phyloP scores from a whole-genome alignment of 2,113 vertebrate genomes.

The Elephas maximus region DNA sequence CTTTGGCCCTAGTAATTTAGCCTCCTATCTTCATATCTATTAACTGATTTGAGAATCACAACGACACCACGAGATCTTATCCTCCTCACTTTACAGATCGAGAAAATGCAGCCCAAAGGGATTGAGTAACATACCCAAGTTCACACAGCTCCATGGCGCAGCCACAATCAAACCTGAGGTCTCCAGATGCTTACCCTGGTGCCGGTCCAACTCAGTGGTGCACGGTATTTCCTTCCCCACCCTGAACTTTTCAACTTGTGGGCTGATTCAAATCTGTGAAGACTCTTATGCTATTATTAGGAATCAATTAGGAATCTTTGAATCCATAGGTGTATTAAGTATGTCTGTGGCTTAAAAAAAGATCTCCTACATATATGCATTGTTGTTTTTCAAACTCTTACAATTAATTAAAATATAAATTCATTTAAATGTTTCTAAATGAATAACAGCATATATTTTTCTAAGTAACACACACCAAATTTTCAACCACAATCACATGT shows the following conservation, averaged over 20 bases:
- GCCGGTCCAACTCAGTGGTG: neutral
- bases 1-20: neutral
- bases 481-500: neutral
- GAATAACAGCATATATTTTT: constrained; percentile 1
- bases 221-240: neutral
- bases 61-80: neutral
- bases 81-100: neutral
- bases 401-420: constrained; percentile 30
- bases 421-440: constrained; percentile 28
- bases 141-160: neutral
- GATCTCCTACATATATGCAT: neutral
- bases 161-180: neutral
- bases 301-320: neutral
- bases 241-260: constrained; percentile 64
- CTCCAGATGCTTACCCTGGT: neutral
- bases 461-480: constrained; percentile 16
- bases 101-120: constrained; percentile 1
- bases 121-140: neutral
- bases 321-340: neutral
- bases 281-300: constrained; percentile 15
- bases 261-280: neutral
- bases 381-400: neutral
- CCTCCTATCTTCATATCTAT: neutral
- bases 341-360: constrained; percentile 11
- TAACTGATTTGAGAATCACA: constrained; percentile 10